Base-by-base conservation (phyloP, 1,140 invertebrate species). In the Yoshiicerus persimilis region DNA sequence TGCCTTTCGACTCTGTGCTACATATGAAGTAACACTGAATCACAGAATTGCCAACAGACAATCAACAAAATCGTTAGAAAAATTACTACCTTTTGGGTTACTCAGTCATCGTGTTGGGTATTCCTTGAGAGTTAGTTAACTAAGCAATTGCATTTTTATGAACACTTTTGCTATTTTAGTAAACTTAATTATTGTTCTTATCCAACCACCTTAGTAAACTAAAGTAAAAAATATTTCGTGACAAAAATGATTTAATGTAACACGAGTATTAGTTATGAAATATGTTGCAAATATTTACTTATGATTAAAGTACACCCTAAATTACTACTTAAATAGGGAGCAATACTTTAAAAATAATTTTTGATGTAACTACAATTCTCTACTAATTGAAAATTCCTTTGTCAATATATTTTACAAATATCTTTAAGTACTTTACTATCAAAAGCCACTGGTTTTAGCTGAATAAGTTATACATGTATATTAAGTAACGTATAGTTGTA, bases 1-100 rank as follows among this genome's bases (percentile, higher is more conserved):
- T 38, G 75, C 75, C 75, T 32, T 80, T 80, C n/a, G 75, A 80
- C 16, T 80, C 75, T n/a, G 34, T n/a, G 16, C 32, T n/a, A 34
- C 75, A 23, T 4, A n/a, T 36, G 13, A 38, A 80, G 75, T 80
- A 80, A 34, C 23, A 20, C 75, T 36, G 75, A 80, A 80, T 80
- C 75, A 23, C 75, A 80, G 75, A 80, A 80, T 80, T 80, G 75
- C 75, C 75, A 80, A 80, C 75, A 36, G 75, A 80, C 75, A 80
- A 80, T 80, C 75, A 80, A 80, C 75, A 80, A 80, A 80, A 30
- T 70, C 66, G 6, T 56, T 70, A 70, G 66, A 70, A 70, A 25
- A 30, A 25, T 30, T 70, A 66, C 64, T 70, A 32, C 25, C 30
- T 38, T 38, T 80, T 36, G 20, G 30, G 16, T 38, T 80, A 80